phyloP scores from a whole-genome alignment of 2,113 vertebrate species.

The Aix galericulata region DNA sequence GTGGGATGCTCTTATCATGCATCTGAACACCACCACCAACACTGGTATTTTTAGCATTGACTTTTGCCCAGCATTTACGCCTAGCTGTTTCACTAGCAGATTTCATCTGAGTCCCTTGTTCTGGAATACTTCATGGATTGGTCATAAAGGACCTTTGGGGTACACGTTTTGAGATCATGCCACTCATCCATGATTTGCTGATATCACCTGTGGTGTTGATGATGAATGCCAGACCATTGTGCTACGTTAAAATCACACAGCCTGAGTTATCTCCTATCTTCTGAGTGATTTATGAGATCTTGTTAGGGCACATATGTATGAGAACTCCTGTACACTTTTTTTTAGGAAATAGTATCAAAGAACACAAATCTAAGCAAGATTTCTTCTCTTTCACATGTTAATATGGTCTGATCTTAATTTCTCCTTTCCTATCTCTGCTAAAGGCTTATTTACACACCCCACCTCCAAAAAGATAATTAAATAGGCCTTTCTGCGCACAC shows the following conservation, averaged over 20 bases:
- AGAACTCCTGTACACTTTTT: neutral
- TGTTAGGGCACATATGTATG: neutral
- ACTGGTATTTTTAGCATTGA: neutral
- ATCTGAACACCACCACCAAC: neutral
- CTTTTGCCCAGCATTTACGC: neutral
- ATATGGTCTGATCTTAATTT: neutral
- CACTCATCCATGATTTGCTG: conserved; percentile 38
- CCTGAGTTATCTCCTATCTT: neutral
- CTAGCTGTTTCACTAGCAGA: neutral
- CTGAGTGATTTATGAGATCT: conserved; percentile 21
- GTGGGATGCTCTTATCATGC: neutral
- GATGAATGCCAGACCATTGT: conserved; percentile 29
- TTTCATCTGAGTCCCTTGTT: conserved; percentile 4
- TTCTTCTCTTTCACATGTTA: neutral
- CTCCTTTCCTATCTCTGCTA: neutral
- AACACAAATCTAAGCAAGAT: neutral
- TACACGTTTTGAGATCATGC: neutral
- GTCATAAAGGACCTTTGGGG: conserved; percentile 5
- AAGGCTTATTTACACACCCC: neutral
- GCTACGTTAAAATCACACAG: conserved; percentile 66
- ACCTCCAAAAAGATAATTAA: neutral
- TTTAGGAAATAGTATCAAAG: neutral
- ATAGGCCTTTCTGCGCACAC: neutral
- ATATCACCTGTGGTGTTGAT: conserved; percentile 3
- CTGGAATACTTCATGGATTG: conserved; percentile 21